Evolutionary conservation across 2,888 invertebrate species (phyloP).

Genomic region (Pristionchus arcanus): DNA sequence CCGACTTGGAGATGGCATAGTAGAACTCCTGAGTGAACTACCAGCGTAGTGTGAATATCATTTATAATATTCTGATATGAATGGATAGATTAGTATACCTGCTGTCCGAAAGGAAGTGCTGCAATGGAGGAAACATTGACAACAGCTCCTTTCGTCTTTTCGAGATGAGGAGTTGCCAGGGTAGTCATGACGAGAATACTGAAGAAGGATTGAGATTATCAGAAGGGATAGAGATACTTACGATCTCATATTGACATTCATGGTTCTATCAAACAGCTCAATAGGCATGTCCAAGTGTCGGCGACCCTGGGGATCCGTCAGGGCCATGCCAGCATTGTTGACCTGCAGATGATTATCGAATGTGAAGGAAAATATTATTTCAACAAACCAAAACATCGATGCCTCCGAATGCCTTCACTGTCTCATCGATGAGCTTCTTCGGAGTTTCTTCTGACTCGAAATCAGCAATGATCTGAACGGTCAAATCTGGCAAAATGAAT

Average conservation of each 20-base stretch:
- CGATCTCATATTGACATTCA: slow-evolving; percentile 32
- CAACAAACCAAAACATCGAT: slow-evolving; percentile 40
- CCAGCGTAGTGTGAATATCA: too few species aligned
- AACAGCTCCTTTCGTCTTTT: slow-evolving; percentile 34
- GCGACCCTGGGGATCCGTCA: slow-evolving; percentile 19
- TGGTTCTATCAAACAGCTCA: slow-evolving; percentile 11
- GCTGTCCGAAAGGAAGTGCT: background rate
- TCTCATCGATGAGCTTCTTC: slow-evolving; percentile 24
- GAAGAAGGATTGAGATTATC: background rate
- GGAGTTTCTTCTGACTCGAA: slow-evolving; percentile 26
- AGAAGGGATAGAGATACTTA: background rate
- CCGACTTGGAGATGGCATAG: slow-evolving; percentile 48
- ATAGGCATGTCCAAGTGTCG: background rate
- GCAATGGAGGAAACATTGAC: slow-evolving; percentile 46
- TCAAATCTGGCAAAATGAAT: background rate
- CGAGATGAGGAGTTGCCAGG: slow-evolving; percentile 23
- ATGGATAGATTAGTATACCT: background rate
- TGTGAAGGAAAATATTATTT: background rate
- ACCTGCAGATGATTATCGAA: background rate
- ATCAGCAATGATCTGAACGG: slow-evolving; percentile 43
- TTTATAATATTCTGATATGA: background rate
- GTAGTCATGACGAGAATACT: background rate
- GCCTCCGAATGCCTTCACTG: slow-evolving; percentile 39
- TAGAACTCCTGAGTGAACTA: background rate
- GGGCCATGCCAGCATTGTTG: slow-evolving; percentile 47